A percentile compares a stretch with the other conserved stretches of the same genome.
phyloP scores from a whole-genome alignment of 2,888 invertebrate genomes.

The Drosophila neonasuta region DNA sequence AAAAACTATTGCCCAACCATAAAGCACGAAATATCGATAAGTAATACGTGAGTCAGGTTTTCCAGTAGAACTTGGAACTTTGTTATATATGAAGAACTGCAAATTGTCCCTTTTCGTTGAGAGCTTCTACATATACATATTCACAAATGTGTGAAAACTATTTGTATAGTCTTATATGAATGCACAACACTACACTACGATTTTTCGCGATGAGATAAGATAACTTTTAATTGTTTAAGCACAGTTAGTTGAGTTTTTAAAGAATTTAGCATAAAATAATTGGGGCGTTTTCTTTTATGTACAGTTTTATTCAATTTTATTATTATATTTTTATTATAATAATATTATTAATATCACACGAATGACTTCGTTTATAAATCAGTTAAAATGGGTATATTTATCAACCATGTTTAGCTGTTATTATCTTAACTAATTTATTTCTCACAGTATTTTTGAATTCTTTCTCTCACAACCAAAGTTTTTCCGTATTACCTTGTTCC shows the following conservation, averaged over 20 bases:
- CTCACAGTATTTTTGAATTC: not conserved
- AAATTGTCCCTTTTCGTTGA: not conserved
- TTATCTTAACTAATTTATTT: constrained; percentile 18
- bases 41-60: constrained; percentile 51
- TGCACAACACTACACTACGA: constrained; percentile 31
- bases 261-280: constrained; percentile 3
- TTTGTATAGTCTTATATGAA: constrained; percentile 14
- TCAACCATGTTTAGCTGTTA: not conserved
- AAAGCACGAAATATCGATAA: constrained; percentile 7
- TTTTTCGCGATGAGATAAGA: constrained; percentile 60
- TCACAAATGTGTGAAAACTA: constrained; percentile 2
- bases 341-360: not conserved
- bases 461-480: constrained; percentile 9
- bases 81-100: not conserved
- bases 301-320: constrained; percentile 4
- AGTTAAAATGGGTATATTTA: not conserved
- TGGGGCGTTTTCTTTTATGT: constrained; percentile 31
- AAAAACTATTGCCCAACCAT: constrained; percentile 30
- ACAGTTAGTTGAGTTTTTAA: constrained; percentile 22
- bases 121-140: constrained; percentile 1
- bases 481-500: constrained; percentile 70
- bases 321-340: no score
- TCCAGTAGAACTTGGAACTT: constrained; percentile 15
- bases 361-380: not conserved
- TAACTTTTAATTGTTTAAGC: constrained; percentile 40